Base-by-base conservation (phyloP, 2,113 vertebrate genomes). In the Bucco capensis region DNA sequence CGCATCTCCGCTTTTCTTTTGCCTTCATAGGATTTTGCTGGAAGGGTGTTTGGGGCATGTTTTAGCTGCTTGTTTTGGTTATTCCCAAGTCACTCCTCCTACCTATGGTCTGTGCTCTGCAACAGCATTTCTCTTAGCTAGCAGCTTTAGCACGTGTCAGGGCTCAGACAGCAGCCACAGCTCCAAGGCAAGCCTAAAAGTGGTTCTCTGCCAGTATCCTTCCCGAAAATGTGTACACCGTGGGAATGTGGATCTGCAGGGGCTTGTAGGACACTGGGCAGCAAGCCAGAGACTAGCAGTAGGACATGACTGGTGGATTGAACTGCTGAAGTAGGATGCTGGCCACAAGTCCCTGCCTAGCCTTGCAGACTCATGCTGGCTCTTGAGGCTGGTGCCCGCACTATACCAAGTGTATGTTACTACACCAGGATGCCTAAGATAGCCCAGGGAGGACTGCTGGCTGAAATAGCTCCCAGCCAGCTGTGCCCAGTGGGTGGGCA, bases 171-270 rank as follows among this genome's bases (percentile, higher is more conserved):
- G 42, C 88, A 57, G 78, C 73, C 1, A 1, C 12, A 5, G 25
- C 1, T 40, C 79, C 72, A 51, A 69, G 58, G 35, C 23, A 54
- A 90, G 19, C 25, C 66, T 24, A 1, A 17, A 13, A 67, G 80
- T 4, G 13, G n/a, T 42, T 42, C 40, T 42, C 15, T 49, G 19
- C 47, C 47, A 49, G 47, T 21, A 23, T 25, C 22, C 47, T 49
- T 13, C 51, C 51, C 80, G 30, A 27, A 85, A 86, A 74, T 4
- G 13, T 25, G 4, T 1, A 0, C 0, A 15, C 44, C 25, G 7
- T 0, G 0, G 61, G 89, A 53, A 31, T 31, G 47, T 0, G 16
- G 12, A 2, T 27, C 4, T 9, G 27, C 13, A 7, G 38, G 18
- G 6, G 12, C 9, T 33, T 1, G 0, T 1, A 1, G 65, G 62